These are phyloP conservation scores for Trinectes maculatus DNA, from an alignment of 2,113 vertebrate species.

Conservation along the genomic window DNA sequence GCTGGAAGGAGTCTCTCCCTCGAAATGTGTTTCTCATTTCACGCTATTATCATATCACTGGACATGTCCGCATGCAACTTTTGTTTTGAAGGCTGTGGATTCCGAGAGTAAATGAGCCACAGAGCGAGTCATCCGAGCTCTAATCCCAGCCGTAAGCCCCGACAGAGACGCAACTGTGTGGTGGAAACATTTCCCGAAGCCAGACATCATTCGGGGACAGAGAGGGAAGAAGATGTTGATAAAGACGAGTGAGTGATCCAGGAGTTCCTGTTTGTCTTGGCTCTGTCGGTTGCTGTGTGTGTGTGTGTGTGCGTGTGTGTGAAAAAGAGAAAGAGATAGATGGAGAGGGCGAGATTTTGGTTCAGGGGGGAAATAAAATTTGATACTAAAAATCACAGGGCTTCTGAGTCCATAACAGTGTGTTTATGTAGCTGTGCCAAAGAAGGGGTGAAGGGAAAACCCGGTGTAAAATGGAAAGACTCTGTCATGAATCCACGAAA, in stretches of 20 bases:
- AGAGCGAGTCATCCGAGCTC: slow-evolving; percentile 77
- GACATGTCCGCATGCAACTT: slow-evolving; percentile 72
- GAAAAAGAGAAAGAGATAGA: slow-evolving; percentile 4
- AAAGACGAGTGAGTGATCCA: slow-evolving; percentile 68
- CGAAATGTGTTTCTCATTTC: slow-evolving; percentile 80
- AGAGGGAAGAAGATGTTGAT: slow-evolving; percentile 67
- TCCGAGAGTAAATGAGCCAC: slow-evolving; percentile 76
- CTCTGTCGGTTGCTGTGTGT: slow-evolving; percentile 53
- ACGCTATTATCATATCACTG: slow-evolving; percentile 77
- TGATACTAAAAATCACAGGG: not conserved
- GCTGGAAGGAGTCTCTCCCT: slow-evolving; percentile 49
- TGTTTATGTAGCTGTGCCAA: not conserved
- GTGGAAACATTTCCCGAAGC: slow-evolving; percentile 78
- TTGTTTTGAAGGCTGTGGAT: slow-evolving; percentile 74
- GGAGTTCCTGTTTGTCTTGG: slow-evolving; percentile 75
- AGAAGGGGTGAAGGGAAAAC: not conserved
- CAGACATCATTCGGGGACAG: slow-evolving; percentile 63
- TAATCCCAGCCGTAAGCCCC: slow-evolving; percentile 72
- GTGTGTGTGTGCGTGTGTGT: not conserved
- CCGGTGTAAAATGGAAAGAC: slow-evolving; percentile 1
- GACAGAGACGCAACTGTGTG: slow-evolving; percentile 61
- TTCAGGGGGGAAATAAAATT: not conserved
- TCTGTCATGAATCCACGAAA: not conserved
- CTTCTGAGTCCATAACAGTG: not conserved
- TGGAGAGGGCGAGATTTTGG: not conserved